Evolutionary conservation across 2,113 vertebrate species (phyloP), one percentile per base, ranked within the genome.

Genomic region (Platichthys flesus): DNA sequence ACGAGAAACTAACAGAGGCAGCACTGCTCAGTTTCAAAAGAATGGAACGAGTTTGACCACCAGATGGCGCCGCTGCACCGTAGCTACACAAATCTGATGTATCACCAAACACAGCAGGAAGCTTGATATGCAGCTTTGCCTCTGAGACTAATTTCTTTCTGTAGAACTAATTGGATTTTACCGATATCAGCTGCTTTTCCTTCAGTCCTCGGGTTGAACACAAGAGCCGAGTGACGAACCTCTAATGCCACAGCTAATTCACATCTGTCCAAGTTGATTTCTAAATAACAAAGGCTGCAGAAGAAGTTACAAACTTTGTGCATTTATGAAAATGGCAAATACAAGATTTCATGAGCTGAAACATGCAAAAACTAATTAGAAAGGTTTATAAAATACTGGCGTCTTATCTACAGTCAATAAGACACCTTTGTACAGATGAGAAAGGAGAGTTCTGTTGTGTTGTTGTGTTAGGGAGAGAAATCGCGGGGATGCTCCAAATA

Each of bases 21-120:
- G 9, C 3, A 3, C 12, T 42, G 10, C 40, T 51, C 6, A 28
- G 20, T 52, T 15, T 42, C 2, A 51, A 31, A 31, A 78, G 2
- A 1, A 15, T 35, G 28, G 2, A 1, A 15, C 16, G 37, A 65
- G 14, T 2, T 71, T 40, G 1, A 56, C 80, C 89, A 85, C 75
- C 54, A 73, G 82, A 61, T 61, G 86, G 86, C 5, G 78, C 75
- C 37, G 31, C 49, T 61, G 12, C 28, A 21, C 55, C 42, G 37
- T 28, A 10, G 40, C 3, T 14, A 12, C 23, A 58, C 20, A 4
- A 52, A 3, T 15, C 9, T 13, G 0, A n/a, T n/a, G 0, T 5
- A 7, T 16, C 4, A 26, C 47, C 62, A 16, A 24, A 8, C n/a
- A 16, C 6, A 5, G 47, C 6, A 18, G 18, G 57, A 35, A 56